Conservation (phyloP, 2,888 invertebrate genomes). For the Epinotia brunnichana region DNA sequence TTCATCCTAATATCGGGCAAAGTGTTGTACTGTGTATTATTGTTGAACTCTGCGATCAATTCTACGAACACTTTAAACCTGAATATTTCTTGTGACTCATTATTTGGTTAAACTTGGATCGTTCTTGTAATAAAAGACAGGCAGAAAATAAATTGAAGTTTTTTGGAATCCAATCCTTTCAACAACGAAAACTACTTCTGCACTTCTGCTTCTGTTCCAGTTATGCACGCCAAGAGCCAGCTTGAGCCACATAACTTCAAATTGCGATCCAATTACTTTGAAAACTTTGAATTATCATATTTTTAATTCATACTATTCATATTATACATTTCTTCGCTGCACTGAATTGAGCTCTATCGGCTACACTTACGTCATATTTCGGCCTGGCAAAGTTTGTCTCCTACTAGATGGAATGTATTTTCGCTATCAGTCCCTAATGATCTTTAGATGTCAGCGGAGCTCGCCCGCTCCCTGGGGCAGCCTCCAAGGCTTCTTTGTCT, state of each 20-base stretch:
- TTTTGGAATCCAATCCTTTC: slow-evolving; percentile 10
- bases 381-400: neutral
- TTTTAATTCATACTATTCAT: slow-evolving; percentile 5
- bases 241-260: slow-evolving; percentile 11
- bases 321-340: neutral
- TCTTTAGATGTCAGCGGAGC: slow-evolving; percentile 19
- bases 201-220: too few relatives aligned
- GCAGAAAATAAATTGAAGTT: neutral
- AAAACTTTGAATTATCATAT: slow-evolving; percentile 9
- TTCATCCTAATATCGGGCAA: neutral
- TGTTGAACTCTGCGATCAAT: too few relatives aligned
- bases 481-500: slow-evolving; percentile 28
- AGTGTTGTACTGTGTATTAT: too few relatives aligned
- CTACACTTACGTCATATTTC: neutral
- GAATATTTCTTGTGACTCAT: too few relatives aligned
- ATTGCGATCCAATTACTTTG: slow-evolving; percentile 16
- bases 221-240: neutral
- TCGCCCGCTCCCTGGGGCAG: slow-evolving; percentile 24
- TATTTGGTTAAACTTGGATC: too few relatives aligned
- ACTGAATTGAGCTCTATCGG: neutral
- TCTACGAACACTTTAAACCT: too few relatives aligned
- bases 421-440: slow-evolving; percentile 27
- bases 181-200: neutral
- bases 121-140: too few relatives aligned
- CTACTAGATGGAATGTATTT: slow-evolving; percentile 14